Percentiles rank a stretch among this genome's conserved stretches.
Conservation (phyloP, 2,113 vertebrate species). For the Vanacampus margaritifer region DNA sequence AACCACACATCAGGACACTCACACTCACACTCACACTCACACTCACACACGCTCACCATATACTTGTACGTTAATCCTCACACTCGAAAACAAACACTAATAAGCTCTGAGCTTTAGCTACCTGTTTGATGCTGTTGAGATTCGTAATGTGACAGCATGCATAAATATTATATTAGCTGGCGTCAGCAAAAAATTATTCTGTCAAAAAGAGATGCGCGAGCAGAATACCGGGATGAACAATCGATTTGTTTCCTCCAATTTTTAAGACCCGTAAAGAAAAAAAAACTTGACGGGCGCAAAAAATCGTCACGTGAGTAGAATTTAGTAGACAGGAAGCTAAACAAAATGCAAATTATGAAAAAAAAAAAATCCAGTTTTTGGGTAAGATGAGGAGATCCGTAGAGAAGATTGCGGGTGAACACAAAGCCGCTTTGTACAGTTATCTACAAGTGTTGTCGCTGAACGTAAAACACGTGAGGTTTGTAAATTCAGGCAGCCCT, state of each 20-base stretch:
- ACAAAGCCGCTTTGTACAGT: conserved; percentile 63
- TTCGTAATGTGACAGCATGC: conserved; percentile 20
- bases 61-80: conserved; percentile 1
- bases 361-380: not conserved
- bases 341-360: not conserved
- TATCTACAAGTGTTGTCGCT: conserved; percentile 74
- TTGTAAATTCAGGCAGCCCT: conserved; percentile 77
- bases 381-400: not conserved
- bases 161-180: conserved; percentile 25
- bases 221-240: not conserved
- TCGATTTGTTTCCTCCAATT: not conserved
- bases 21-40: not conserved
- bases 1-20: conserved; percentile 29
- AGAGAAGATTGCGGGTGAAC: conserved; percentile 4
- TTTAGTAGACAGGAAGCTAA: not conserved
- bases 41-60: conserved; percentile 6
- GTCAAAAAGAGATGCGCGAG: conserved; percentile 3
- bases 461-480: conserved; percentile 69
- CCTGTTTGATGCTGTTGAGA: conserved; percentile 17
- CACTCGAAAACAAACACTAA: conserved; percentile 9
- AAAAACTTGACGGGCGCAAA: not conserved
- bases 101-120: conserved; percentile 58
- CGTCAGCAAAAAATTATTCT: conserved; percentile 19
- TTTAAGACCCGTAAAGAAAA: not conserved
- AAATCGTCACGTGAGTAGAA: not conserved